A percentile compares a stretch with the other conserved stretches of the same genome.
Conservation (phyloP, 2,113 vertebrate species). For the Rostratula benghalensis region DNA sequence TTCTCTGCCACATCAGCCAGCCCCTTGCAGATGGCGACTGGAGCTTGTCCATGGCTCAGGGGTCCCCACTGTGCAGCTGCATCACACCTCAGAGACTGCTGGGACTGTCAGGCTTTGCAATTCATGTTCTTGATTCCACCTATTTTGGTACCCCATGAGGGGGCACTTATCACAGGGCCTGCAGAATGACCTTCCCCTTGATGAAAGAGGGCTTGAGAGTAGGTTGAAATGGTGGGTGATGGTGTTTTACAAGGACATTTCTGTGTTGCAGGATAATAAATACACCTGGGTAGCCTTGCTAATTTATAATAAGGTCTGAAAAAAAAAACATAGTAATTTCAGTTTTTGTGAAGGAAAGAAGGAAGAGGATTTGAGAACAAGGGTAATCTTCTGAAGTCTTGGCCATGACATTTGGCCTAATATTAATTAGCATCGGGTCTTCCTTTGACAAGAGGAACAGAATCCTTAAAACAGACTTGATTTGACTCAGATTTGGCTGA, state of each 20-base stretch:
- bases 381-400: neutral
- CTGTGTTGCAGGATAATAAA: neutral
- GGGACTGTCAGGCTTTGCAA: neutral
- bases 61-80: neutral
- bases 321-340: neutral
- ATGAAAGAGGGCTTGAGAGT: neutral
- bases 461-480: neutral
- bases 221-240: neutral
- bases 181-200: neutral
- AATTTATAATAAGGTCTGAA: neutral
- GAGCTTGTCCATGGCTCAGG: neutral
- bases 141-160: neutral
- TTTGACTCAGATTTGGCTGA: neutral
- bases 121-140: neutral
- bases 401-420: neutral
- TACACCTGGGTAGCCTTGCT: neutral
- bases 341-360: neutral
- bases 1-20: neutral
- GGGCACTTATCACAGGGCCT: neutral
- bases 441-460: neutral
- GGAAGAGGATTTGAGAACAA: neutral
- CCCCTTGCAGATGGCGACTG: neutral
- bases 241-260: neutral
- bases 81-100: neutral
- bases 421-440: neutral